Percentiles rank a stretch among this genome's conserved stretches.
These are phyloP conservation scores for Elaphurus davidianus DNA, from an alignment of 2,113 vertebrate genomes.

Conservation along the genomic window DNA sequence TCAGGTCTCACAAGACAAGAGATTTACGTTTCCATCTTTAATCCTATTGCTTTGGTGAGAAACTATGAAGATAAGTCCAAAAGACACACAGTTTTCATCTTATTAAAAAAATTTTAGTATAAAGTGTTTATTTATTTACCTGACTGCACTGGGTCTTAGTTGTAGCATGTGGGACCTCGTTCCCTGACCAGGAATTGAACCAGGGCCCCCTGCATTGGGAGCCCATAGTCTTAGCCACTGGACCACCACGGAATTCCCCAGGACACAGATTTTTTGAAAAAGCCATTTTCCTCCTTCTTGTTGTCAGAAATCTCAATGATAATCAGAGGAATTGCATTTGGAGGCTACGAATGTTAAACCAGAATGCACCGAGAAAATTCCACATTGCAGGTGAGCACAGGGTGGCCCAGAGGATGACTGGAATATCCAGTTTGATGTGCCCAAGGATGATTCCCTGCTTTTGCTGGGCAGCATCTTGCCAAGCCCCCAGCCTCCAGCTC, in stretches of 20 bases:
- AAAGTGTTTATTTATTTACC: neutral
- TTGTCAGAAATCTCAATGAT: neutral
- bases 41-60: neutral
- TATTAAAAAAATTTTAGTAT: neutral
- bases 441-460: neutral
- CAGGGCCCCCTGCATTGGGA: neutral
- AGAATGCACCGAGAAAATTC: neutral
- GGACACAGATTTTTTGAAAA: neutral
- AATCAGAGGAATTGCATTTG: neutral
- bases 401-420: neutral
- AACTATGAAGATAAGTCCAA: neutral
- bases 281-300: neutral
- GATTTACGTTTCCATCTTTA: neutral
- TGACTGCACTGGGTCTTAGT: neutral
- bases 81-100: neutral
- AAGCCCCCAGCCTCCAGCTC: neutral
- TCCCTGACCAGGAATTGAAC: neutral
- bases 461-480: fast-evolving
- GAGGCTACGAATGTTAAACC: neutral
- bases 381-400: neutral
- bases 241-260: neutral
- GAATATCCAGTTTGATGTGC: fast-evolving
- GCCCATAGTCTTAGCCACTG: neutral
- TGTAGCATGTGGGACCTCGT: neutral
- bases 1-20: neutral